Base-by-base conservation (phyloP, 2,797 vertebrate species). In the Adrianichthys oophorus region DNA sequence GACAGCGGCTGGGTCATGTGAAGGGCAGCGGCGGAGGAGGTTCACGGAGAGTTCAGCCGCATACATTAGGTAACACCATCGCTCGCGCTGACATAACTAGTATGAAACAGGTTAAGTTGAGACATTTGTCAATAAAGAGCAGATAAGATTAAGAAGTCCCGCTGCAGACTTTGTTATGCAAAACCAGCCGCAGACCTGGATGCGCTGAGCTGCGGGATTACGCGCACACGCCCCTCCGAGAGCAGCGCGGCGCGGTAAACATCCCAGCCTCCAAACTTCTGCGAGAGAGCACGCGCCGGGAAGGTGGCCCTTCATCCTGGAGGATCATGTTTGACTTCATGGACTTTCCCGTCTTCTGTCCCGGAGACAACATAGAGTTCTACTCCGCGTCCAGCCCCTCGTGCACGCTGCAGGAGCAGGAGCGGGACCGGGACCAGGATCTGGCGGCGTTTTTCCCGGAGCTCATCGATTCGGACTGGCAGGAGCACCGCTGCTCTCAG, bases 41-140 rank as follows among this genome's bases (percentile, higher is more conserved):
- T 97, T 98, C 96, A 96, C 84, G 58, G 87, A 94, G 93, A 98
- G 96, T 98, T 97, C 96, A 98, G 80, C 81, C 89, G 94, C 95
- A 95, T 96, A 94, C 93, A 95, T 96, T 95, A 95, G 93, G 93
- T 93, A 94, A 95, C 93, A 89, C 93, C 93, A 93, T 93, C 94
- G 92, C 85, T 92, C 91, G 77, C 90, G 83, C 91, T 94, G 94
- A 95, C 94, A 92, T 93, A 94, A 95, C 94, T 85, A 91, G 93
- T 92, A 92, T 90, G 93, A 92, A 93, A 93, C 93, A 93, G 93
- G 92, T 89, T 89, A 92, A 91, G 91, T 84, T 50, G 88, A 92
- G 90, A 90, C 94, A 93, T 94, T 92, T 90, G 76, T 87, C 84
- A 92, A 89, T 85, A 76, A 87, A 91, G 90, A 86, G 84, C 88